These are phyloP conservation scores for Cuculus canorus DNA, from an alignment of 2,797 vertebrate genomes.

Conservation along the genomic window DNA sequence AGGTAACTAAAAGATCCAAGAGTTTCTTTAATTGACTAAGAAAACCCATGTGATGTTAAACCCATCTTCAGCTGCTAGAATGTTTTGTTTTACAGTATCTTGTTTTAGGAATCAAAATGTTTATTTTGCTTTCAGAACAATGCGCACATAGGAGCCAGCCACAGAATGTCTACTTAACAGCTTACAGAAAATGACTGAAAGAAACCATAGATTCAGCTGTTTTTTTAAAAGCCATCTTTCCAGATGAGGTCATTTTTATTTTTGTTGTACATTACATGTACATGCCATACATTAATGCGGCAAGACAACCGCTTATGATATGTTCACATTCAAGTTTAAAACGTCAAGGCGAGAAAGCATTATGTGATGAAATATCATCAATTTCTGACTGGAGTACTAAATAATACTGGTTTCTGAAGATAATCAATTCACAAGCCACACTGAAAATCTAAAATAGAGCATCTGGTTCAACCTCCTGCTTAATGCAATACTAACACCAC, in stretches of 20 bases:
- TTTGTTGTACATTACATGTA: neutral
- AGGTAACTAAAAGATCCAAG: neutral
- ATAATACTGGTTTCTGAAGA: neutral
- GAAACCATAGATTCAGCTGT: neutral
- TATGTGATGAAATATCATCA: neutral
- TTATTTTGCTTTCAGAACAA: neutral
- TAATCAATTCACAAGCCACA: neutral
- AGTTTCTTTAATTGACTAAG: neutral
- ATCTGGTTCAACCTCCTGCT: neutral
- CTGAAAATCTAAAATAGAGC: neutral
- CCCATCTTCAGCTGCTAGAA: neutral
- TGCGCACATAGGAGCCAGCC: neutral
- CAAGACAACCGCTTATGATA: neutral
- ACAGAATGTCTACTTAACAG: neutral
- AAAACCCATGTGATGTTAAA: neutral
- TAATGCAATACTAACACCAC: neutral
- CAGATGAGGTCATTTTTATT: rapidly evolving
- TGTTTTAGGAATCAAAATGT: neutral
- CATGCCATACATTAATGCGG: neutral
- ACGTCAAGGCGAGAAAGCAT: neutral
- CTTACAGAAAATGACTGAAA: neutral
- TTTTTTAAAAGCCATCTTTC: neutral
- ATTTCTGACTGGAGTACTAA: neutral
- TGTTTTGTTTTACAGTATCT: neutral
- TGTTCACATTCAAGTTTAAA: neutral